Evolutionary conservation across 1,140 invertebrate species (phyloP).

Genomic region (Daktulosphaira vitifoliae): DNA sequence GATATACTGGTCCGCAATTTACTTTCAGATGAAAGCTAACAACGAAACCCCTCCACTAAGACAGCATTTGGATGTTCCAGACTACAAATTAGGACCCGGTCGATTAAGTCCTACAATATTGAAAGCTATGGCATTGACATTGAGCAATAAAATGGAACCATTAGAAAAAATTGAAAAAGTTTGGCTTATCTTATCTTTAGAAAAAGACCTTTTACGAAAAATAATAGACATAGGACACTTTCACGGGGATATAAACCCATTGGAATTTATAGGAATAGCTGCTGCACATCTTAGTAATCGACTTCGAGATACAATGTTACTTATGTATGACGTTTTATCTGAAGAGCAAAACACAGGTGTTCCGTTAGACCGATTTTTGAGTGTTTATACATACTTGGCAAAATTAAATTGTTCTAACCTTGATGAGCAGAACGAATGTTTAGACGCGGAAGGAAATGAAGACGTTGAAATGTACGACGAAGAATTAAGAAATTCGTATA

Average conservation of each 20-base stretch:
- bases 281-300: background rate
- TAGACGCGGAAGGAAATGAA: background rate
- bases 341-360: background rate
- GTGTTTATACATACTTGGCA: constrained; percentile 2
- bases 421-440: background rate
- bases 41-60: background rate
- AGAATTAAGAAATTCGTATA: background rate
- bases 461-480: background rate
- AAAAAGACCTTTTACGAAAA: background rate
- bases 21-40: background rate
- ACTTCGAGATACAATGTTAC: background rate
- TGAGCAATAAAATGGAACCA: background rate
- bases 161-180: background rate
- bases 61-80: background rate
- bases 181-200: background rate
- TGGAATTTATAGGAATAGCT: constrained; percentile 2
- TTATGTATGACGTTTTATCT: background rate
- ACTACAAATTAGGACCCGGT: background rate
- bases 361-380: background rate
- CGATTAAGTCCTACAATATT: background rate
- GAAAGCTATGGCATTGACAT: constrained; percentile 3
- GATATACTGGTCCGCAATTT: background rate
- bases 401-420: background rate
- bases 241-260: background rate
- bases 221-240: constrained; percentile 7